A percentile compares a stretch with the other conserved stretches of the same genome.
These are phyloP conservation scores for Engystomops pustulosus DNA, from an alignment of 2,113 vertebrate genomes.

Conservation along the genomic window DNA sequence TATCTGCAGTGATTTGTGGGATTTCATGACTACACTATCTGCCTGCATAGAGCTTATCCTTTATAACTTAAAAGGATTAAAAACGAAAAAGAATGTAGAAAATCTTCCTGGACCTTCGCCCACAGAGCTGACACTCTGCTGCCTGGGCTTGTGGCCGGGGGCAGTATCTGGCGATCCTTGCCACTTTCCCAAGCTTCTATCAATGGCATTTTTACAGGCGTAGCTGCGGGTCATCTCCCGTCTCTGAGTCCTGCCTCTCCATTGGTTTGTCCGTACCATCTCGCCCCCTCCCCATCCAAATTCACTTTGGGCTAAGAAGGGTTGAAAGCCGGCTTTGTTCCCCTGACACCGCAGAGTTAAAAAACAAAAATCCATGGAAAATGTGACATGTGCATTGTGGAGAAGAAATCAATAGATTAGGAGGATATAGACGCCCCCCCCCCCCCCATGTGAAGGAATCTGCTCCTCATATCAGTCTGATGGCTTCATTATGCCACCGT, in stretches of 20 bases:
- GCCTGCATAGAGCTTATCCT: not conserved
- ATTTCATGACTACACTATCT: not conserved
- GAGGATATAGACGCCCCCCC: conserved; percentile 55
- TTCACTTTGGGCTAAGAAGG: conserved; percentile 58
- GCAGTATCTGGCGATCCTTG: conserved; percentile 27
- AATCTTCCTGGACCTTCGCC: not conserved
- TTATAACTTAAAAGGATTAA: not conserved
- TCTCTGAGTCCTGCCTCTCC: conserved; percentile 31
- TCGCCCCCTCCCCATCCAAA: conserved; percentile 50
- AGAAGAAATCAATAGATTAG: conserved; percentile 61
- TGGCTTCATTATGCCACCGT: conserved; percentile 11
- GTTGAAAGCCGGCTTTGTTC: conserved; percentile 61
- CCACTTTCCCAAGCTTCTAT: conserved; percentile 49
- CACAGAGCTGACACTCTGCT: conserved; percentile 15
- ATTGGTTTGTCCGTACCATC: conserved; percentile 53
- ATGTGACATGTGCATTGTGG: conserved; percentile 59
- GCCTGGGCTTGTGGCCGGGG: not conserved
- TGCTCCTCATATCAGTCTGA: conserved; percentile 48
- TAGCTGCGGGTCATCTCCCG: conserved; percentile 56
- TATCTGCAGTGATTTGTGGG: not conserved
- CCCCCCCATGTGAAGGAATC: conserved; percentile 55
- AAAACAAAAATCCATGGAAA: conserved; percentile 56
- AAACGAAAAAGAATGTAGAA: not conserved
- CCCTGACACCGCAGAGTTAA: conserved; percentile 30
- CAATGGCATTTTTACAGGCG: conserved; percentile 57